Base-by-base conservation (phyloP, 2,113 vertebrate genomes). In the Podocnemis expansa region DNA sequence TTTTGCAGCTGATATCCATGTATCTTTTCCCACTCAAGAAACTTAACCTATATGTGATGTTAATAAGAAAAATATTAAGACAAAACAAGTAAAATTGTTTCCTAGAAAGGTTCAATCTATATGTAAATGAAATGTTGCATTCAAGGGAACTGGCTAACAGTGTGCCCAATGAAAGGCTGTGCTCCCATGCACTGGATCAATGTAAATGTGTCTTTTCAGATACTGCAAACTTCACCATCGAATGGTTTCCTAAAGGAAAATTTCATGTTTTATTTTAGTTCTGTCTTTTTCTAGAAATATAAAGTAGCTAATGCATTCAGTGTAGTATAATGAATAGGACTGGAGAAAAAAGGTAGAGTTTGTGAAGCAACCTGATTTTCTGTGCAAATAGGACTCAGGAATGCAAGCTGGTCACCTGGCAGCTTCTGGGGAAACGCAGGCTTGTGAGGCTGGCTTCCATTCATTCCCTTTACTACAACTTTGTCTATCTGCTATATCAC, bases 61-160 rank as follows among this genome's bases (percentile, higher is more conserved):
- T 97, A 97, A 97, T 94, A 90, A 96, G 96, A 97, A 97, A 95
- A 97, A 96, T 90, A 95, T 96, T 97, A 97, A 97, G 95, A 96
- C 96, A 97, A 97, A 96, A 96, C 93, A 96, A 82, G 1, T 97
- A 96, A 96, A 97, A 97, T 97, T 97, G 94, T 94, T 93, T 97
- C 93, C 93, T 89, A 91, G 96, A 95, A 91, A 89, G 91, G 93
- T 96, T 97, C 95, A 96, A 97, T 97, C 97, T 97, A 97, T 97
- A 97, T 97, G 96, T 96, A 97, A 97, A 97, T 97, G 93, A 43
- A 87, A 55, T 85, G 58, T 78, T 90, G 95, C 92, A 86, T 91
- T 91, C 73, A 86, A 82, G 90, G 91, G 88, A 95, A 91, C 56
- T 86, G 54, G 54, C 90, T 96, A 91, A 89, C 80, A 88, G 84